Base-by-base conservation (phyloP, 2,113 vertebrate genomes). In the Rhegmatorhina hoffmannsi region DNA sequence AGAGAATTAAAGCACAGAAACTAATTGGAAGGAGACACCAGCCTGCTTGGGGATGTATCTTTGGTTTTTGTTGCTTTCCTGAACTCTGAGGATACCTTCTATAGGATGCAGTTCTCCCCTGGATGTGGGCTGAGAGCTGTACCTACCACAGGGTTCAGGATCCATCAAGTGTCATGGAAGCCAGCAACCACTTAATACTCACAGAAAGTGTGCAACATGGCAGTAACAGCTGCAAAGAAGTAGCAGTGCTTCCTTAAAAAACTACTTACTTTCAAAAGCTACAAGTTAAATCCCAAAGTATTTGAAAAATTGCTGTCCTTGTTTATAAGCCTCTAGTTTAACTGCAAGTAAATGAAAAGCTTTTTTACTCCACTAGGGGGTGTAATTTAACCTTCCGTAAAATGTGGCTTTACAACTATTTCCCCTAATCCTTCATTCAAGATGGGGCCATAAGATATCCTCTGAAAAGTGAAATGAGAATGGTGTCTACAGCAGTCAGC, bases 361-460 rank as follows among this genome's bases (percentile, higher is more conserved):
- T 58, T 82, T 77, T 77, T 60, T 53, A 76, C 38, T 84, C 92
- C 93, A 96, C 95, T 94, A 97, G 94, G 74, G 89, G 92, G 96
- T 68, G 94, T 91, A 31, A 83, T 85, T 55, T 87, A 46, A 79
- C 90, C 68, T 89, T 78, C 64, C 89, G 76, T 29, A 52, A 63
- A 67, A 56, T 7, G 31, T 20, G 31, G 18, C 29, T 31, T 80
- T 50, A 53, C 13, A 90, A 67, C 31, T 74, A 68, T 33, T 43
- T 31, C 29, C 26, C 66, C 21, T 16, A 56, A 79, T 25, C 60
- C 29, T 87, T 87, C 62, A 58, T 40, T 89, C 62, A 76, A 55
- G 28, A 44, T 34, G 70, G 7, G 7, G 16, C 38, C 50, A 73
- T 53, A 76, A 87, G 72, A 49, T 13, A 64, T 2, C 6, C 8